A percentile compares a stretch with the other conserved stretches of the same genome.
Evolutionary conservation across 2,888 invertebrate species (phyloP).

Genomic region (Caprella mutica): DNA sequence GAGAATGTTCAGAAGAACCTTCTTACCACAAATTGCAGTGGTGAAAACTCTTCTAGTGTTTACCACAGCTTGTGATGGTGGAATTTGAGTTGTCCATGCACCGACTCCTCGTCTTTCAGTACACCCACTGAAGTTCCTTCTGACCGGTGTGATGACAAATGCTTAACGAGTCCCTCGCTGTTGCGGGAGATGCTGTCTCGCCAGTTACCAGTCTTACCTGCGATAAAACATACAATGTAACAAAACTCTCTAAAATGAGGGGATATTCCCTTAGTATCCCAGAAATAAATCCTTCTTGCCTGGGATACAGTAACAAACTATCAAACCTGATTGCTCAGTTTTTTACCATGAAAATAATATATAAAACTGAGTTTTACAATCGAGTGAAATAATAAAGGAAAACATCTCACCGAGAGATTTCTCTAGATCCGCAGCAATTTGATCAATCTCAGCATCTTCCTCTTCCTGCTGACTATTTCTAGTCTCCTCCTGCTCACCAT

Average conservation of each 20-base stretch:
- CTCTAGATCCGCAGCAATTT: neutral
- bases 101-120: conserved; percentile 31
- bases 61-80: conserved; percentile 34
- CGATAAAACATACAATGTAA: neutral
- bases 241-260: neutral
- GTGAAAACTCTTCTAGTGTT: conserved; percentile 75
- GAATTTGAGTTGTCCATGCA: conserved; percentile 34
- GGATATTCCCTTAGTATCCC: no score
- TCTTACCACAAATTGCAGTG: no score
- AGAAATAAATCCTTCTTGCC: no score
- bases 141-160: conserved; percentile 14
- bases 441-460: neutral
- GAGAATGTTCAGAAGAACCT: no score
- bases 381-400: no score
- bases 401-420: no score
- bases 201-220: conserved; percentile 32
- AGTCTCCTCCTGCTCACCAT: neutral
- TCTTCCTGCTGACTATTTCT: neutral
- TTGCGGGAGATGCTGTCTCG: conserved; percentile 31
- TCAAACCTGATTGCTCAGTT: no score
- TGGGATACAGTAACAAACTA: no score
- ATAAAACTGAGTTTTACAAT: no score
- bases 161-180: conserved; percentile 17
- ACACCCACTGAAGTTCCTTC: conserved; percentile 28
- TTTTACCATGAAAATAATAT: no score